Percentiles rank a stretch among this genome's conserved stretches.
phyloP scores from a whole-genome alignment of 2,797 vertebrate species.

The Enteromius radiatus region DNA sequence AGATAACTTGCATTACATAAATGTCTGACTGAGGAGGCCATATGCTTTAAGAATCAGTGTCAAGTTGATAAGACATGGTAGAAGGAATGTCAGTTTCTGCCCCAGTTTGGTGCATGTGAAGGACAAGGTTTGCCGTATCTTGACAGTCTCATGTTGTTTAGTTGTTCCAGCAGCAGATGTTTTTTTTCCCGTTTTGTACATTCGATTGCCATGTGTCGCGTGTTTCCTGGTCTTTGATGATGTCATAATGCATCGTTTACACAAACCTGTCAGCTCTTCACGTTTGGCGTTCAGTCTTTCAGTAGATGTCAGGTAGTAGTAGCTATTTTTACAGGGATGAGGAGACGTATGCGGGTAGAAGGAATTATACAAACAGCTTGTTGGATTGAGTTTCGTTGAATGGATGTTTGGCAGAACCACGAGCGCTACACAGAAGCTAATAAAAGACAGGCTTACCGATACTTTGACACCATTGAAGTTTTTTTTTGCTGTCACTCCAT shows the following conservation, averaged over 20 bases:
- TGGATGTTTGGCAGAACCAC: conserved; percentile 15
- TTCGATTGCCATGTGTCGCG: not conserved
- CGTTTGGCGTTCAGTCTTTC: conserved; percentile 3
- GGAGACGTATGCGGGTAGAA: not conserved
- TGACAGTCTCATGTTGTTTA: conserved; percentile 9
- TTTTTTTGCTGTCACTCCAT: conserved; percentile 17
- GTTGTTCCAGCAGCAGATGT: not conserved
- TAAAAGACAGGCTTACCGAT: conserved; percentile 18
- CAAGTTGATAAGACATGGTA: conserved; percentile 31
- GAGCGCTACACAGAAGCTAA: conserved; percentile 24
- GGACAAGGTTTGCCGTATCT: conserved; percentile 2
- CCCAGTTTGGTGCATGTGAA: not conserved
- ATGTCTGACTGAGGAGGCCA: not conserved
- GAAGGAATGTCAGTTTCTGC: conserved; percentile 24
- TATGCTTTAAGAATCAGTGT: conserved; percentile 20
- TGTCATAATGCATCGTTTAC: conserved; percentile 12
- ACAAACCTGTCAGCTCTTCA: conserved; percentile 20
- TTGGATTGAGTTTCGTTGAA: conserved; percentile 34
- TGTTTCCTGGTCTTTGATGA: conserved; percentile 26
- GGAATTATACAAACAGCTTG: not conserved
- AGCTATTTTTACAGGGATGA: conserved; percentile 33
- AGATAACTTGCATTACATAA: conserved; percentile 35
- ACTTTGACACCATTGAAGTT: conserved; percentile 23
- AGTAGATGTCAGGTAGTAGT: not conserved
- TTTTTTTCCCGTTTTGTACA: not conserved